Percentiles rank a stretch among this genome's conserved stretches.
Evolutionary conservation across 2,888 invertebrate genomes (phyloP).

Genomic region (Dugesia japonica): DNA sequence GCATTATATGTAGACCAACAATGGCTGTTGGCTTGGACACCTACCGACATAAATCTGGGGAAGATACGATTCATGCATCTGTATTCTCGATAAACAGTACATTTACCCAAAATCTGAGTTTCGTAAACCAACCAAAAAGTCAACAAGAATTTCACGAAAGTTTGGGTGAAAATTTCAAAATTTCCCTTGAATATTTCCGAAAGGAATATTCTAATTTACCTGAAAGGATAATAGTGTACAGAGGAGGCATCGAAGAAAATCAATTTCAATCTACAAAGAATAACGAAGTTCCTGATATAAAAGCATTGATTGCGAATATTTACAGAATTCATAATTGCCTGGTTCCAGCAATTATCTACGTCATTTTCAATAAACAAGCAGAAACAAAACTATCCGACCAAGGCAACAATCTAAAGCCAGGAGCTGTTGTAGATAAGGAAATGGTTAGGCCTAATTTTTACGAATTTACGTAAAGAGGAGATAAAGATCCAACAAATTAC

Average conservation of each 20-base stretch:
- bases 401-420: constrained; percentile 58
- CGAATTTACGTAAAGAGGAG: constrained; percentile 67
- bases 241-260: constrained; percentile 62
- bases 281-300: neutral
- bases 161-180: neutral
- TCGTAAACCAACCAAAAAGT: neutral
- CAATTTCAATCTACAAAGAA: constrained; percentile 39
- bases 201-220: constrained; percentile 58
- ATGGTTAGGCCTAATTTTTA: constrained; percentile 58
- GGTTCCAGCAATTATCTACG: neutral
- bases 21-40: constrained; percentile 76
- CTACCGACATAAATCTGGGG: constrained; percentile 62
- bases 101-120: constrained; percentile 54
- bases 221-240: constrained; percentile 64
- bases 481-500: constrained; percentile 74
- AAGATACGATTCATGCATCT: constrained; percentile 63
- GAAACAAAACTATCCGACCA: constrained; percentile 61
- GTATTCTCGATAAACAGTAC: constrained; percentile 62
- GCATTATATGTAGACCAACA: constrained; percentile 35
- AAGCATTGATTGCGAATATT: neutral
- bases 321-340: neutral
- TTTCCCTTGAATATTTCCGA: constrained; percentile 43
- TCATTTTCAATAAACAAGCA: constrained; percentile 74
- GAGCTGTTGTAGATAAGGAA: constrained; percentile 69
- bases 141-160: constrained; percentile 58